Evolutionary conservation across 2,113 vertebrate species (phyloP).

Genomic region (Rhinopomastus cyanomelas): DNA sequence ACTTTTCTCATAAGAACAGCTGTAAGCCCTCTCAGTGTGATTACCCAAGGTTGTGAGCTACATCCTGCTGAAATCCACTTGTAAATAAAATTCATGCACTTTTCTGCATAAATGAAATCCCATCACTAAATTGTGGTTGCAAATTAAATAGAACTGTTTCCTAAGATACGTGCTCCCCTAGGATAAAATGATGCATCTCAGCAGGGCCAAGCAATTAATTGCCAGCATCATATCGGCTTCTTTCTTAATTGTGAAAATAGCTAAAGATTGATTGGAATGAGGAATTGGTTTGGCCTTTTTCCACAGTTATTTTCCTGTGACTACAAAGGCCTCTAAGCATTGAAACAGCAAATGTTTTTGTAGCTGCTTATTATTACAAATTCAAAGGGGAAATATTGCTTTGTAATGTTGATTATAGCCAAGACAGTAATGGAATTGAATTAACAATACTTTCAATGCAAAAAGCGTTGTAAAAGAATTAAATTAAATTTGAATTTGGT

Average conservation of each 20-base stretch:
- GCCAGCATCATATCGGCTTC: background rate
- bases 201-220: slow-evolving; percentile 3
- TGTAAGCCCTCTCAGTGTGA: background rate
- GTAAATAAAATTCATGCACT: slow-evolving; percentile 32
- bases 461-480: background rate
- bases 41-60: background rate
- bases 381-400: background rate
- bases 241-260: slow-evolving; percentile 26
- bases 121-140: background rate
- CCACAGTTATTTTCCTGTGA: background rate
- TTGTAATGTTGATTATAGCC: background rate
- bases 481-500: background rate
- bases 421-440: background rate
- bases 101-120: slow-evolving; percentile 25
- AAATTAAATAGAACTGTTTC: slow-evolving; percentile 33
- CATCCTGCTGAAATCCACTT: slow-evolving; percentile 16
- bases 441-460: background rate
- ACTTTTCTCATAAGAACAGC: background rate
- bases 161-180: background rate
- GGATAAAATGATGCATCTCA: slow-evolving; percentile 22
- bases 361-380: background rate
- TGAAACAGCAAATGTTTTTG: background rate
- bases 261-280: background rate
- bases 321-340: background rate
- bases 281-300: background rate